Conservation (phyloP, 2,888 invertebrate genomes). For the Suillia variegata region DNA sequence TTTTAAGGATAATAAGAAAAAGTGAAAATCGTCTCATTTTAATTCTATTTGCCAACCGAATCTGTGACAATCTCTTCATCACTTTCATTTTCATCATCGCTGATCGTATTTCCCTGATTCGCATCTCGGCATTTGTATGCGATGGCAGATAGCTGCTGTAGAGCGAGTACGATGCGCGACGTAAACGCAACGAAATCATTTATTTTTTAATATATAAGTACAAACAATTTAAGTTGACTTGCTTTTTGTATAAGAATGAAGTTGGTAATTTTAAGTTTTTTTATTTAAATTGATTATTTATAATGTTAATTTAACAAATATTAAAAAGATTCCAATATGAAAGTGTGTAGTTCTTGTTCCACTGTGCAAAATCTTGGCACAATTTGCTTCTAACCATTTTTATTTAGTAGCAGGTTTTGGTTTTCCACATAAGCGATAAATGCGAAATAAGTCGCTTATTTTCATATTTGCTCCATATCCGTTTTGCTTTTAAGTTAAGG, state of each 20-base stretch:
- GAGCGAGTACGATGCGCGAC: background rate
- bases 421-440: background rate
- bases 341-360: background rate
- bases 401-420: too few relatives aligned
- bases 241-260: too few relatives aligned
- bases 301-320: too few relatives aligned
- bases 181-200: background rate
- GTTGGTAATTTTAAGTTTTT: too few relatives aligned
- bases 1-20: background rate
- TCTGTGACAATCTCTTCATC: background rate
- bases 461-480: background rate
- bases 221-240: background rate
- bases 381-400: background rate
- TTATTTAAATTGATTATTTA: too few relatives aligned
- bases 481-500: background rate
- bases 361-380: background rate
- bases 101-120: constrained; percentile 4
- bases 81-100: background rate
- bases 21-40: constrained; percentile 4
- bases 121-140: background rate
- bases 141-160: background rate
- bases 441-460: too few relatives aligned
- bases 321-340: too few relatives aligned
- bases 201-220: too few relatives aligned
- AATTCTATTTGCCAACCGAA: constrained; percentile 1